A percentile compares a stretch with the other conserved stretches of the same genome.
These are phyloP conservation scores for Platynereis dumerilii DNA, from an alignment of 2,888 invertebrate species.

Conservation along the genomic window DNA sequence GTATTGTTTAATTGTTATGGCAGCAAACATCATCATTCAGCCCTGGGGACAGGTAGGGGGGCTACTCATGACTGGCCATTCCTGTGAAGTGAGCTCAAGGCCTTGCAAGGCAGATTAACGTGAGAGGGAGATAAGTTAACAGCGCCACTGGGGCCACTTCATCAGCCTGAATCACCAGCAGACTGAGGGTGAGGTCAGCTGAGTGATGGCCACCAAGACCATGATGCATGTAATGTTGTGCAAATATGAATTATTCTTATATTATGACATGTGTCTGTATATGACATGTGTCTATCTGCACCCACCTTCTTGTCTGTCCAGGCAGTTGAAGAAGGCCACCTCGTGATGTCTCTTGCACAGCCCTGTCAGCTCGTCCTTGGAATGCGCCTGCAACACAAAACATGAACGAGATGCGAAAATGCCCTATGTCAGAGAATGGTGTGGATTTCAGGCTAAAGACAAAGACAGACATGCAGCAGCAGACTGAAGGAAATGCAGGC, in stretches of 20 bases:
- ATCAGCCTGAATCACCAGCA: no score
- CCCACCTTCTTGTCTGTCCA: constrained; percentile 33
- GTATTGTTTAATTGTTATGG: no score
- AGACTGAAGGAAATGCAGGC: no score
- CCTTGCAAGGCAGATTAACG: no score
- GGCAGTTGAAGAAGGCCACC: constrained; percentile 27
- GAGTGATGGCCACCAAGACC: background rate
- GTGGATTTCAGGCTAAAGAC: no score
- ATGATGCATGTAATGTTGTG: background rate
- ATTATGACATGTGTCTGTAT: background rate
- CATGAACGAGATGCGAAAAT: background rate
- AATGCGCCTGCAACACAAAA: constrained; percentile 24
- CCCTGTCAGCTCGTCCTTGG: constrained; percentile 23
- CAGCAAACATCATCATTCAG: no score
- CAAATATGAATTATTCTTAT: background rate
- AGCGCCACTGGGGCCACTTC: background rate
- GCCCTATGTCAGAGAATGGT: background rate
- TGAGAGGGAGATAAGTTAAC: background rate
- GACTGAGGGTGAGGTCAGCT: no score
- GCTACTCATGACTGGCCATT: no score
- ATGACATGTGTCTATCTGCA: constrained; percentile 6
- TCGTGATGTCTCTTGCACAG: constrained; percentile 24
- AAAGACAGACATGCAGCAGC: no score
- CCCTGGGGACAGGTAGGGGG: no score
- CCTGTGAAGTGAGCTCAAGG: no score